A percentile compares a stretch with the other conserved stretches of the same genome.
Conservation (phyloP, 2,113 vertebrate genomes). For the Caretta caretta region DNA sequence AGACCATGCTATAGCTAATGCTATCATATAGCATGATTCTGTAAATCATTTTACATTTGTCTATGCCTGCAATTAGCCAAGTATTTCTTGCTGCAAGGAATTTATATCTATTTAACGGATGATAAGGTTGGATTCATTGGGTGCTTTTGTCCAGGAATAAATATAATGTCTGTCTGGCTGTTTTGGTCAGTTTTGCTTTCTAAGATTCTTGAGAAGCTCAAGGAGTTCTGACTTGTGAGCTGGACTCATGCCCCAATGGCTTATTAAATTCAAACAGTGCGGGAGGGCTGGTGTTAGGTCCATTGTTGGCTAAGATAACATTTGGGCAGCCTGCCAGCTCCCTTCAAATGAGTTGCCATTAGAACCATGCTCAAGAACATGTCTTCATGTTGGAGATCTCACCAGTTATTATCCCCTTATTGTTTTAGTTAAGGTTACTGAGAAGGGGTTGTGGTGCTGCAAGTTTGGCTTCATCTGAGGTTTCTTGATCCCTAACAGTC, state of each 20-base stretch:
- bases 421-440: background rate
- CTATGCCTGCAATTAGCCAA: background rate
- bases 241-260: background rate
- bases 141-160: background rate
- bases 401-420: background rate
- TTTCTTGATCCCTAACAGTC: background rate
- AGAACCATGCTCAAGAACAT: background rate
- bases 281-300: background rate
- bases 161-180: background rate
- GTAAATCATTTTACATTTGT: background rate
- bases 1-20: background rate
- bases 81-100: slow-evolving; percentile 12
- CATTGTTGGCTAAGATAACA: background rate
- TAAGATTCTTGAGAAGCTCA: background rate
- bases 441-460: background rate
- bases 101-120: background rate
- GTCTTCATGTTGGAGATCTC: background rate
- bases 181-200: background rate
- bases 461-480: background rate
- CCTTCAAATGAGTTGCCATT: background rate
- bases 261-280: background rate
- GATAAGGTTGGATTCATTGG: slow-evolving; percentile 2
- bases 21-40: background rate
- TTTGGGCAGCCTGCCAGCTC: background rate
- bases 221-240: background rate